Percentiles rank a stretch among this genome's conserved stretches.
These are phyloP conservation scores for Leptinotarsa haldemani DNA, from an alignment of 2,888 invertebrate species.

Conservation along the genomic window DNA sequence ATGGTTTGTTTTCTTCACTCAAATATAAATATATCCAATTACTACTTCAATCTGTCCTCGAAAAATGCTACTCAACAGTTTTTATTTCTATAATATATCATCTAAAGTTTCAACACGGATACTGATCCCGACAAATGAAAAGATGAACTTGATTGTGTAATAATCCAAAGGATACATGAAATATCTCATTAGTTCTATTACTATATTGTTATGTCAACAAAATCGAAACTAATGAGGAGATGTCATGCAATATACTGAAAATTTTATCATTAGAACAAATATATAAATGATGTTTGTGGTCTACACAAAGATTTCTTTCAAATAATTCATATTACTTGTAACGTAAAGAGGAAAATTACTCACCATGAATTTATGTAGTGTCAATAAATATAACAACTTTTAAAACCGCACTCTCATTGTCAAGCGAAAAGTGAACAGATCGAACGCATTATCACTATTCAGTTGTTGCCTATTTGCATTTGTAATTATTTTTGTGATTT, in stretches of 20 bases:
- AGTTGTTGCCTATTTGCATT: slow-evolving; percentile 12
- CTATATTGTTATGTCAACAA: too few relatives aligned
- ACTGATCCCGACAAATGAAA: neutral
- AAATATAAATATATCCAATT: neutral
- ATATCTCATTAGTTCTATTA: too few relatives aligned
- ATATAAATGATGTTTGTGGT: too few relatives aligned
- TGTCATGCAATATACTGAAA: too few relatives aligned
- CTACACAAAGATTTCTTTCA: too few relatives aligned
- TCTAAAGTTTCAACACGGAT: neutral
- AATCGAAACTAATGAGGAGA: too few relatives aligned
- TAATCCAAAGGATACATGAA: too few relatives aligned
- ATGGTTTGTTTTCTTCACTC: neutral
- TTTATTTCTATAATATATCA: neutral
- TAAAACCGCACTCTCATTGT: neutral
- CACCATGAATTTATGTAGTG: neutral
- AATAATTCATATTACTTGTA: neutral
- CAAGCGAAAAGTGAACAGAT: neutral
- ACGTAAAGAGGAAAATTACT: neutral
- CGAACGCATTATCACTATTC: neutral
- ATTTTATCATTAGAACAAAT: too few relatives aligned
- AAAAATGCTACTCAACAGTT: neutral
- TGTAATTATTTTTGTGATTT: slow-evolving; percentile 17
- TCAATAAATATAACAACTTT: slow-evolving; percentile 8
- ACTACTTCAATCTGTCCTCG: neutral
- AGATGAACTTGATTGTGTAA: neutral